Base-by-base conservation (phyloP, 2,888 invertebrate genomes). In the Alsophila aescularia region DNA sequence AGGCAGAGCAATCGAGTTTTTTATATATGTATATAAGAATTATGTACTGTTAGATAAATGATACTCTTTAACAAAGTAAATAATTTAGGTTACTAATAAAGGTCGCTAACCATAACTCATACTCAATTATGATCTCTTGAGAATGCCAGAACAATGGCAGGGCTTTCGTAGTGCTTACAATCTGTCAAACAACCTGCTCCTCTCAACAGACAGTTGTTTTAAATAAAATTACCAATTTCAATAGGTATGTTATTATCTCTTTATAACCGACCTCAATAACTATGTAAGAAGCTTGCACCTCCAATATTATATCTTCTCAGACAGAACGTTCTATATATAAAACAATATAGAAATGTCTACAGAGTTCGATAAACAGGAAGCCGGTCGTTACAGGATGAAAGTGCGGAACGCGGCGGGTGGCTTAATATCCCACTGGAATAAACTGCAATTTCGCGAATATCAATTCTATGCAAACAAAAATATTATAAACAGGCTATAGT, bases 351-450 rank as follows among this genome's bases (percentile, higher is more conserved):
- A 43, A 59, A 59, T 58, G 74, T 75, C 67, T 63, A 67, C 65
- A 67, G 62, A 67, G 66, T 70, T 79, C 78, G 81, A 83, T 83
- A 83, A 84, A 83, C 83, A 85, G 82, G 81, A 86, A 84, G 73
- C 55, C 45, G 60, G 60, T 66, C 63, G 74, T 76, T 79, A 75
- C 79, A 76, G 72, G 69, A 70, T 69, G 66, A 72, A 76, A 74
- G 69, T 71, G 66, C 66, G 70, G 72, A 75, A 77, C 77, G 69
- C 82, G 72, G 74, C 81, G 81, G 81, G 81, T 74, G 79, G 79
- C 70, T 80, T 83, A 87, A 87, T 87, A 84, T 89, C 88, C 87
- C 88, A 60, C 55, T 85, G 88, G 89, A 87, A 79, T 76, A 79
- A 64, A 79, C 73, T 78, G 86, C 89, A 87, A 88, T 89, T 89